Evolutionary conservation across 2,797 vertebrate species (phyloP).

Genomic region (Channa striata): DNA sequence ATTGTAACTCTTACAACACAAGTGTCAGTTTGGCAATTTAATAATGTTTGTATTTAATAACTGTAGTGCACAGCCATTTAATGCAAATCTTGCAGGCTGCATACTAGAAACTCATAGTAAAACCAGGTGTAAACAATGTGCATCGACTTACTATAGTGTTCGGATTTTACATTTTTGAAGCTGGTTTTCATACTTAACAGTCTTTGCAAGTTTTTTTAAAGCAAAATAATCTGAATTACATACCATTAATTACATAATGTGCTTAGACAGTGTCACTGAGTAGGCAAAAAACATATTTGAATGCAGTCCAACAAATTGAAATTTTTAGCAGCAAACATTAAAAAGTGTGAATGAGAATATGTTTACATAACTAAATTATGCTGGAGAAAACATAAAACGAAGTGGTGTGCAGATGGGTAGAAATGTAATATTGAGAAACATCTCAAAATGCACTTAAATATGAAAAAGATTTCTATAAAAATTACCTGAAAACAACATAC

Average conservation of each 20-base stretch:
- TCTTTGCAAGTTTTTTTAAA: not conserved
- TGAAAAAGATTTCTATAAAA: not conserved
- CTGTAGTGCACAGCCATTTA: too few species aligned
- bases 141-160: too few species aligned
- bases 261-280: not conserved
- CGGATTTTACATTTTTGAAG: too few species aligned
- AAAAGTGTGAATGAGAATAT: constrained; percentile 34
- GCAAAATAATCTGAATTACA: not conserved
- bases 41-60: too few species aligned
- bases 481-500: not conserved
- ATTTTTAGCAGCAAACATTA: constrained; percentile 26
- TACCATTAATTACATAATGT: not conserved
- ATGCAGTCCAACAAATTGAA: constrained; percentile 22
- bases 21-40: too few species aligned
- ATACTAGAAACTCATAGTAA: too few species aligned
- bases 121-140: too few species aligned
- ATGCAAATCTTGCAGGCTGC: too few species aligned
- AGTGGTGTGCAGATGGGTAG: constrained; percentile 19
- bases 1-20: too few species aligned
- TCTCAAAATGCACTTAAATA: constrained; percentile 10
- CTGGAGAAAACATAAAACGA: constrained; percentile 37
- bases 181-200: not conserved
- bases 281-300: constrained; percentile 5
- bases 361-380: constrained; percentile 37
- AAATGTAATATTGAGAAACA: constrained; percentile 15